These are phyloP conservation scores for Lepilemur ruficaudatus DNA, from an alignment of 2,797 vertebrate genomes.

Conservation along the genomic window DNA sequence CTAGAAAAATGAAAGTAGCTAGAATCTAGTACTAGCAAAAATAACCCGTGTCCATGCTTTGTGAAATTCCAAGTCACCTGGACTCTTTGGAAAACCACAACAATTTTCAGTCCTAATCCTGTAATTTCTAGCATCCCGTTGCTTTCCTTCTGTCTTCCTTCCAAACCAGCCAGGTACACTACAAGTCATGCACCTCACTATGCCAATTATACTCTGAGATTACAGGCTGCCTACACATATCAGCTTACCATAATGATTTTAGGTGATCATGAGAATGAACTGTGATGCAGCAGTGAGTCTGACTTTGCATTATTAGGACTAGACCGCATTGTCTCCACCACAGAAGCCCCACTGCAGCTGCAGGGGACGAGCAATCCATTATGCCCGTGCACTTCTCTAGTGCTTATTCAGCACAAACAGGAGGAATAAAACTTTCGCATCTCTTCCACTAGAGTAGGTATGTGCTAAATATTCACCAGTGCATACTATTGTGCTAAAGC, in stretches of 20 bases:
- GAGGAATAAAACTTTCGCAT: not conserved
- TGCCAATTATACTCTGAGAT: not conserved
- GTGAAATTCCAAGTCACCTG: not conserved
- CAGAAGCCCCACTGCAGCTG: conserved; percentile 42
- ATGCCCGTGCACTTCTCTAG: not conserved
- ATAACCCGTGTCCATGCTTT: not conserved
- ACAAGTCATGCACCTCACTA: not conserved
- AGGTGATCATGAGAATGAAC: conserved; percentile 65
- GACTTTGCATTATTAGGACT: conserved; percentile 63
- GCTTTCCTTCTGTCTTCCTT: not conserved
- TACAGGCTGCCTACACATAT: not conserved
- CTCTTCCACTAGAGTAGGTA: not conserved
- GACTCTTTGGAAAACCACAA: not conserved
- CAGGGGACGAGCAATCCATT: not conserved
- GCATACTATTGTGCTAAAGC: not conserved
- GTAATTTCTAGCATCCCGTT: not conserved
- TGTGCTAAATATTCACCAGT: not conserved
- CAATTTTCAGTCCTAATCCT: not conserved
- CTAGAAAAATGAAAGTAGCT: not conserved
- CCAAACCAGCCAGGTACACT: not conserved
- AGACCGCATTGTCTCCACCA: not conserved
- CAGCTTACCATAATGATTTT: conserved; percentile 67
- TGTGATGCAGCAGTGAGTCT: conserved; percentile 65
- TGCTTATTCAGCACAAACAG: not conserved
- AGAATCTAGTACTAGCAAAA: not conserved